Evolutionary conservation across 2,797 vertebrate genomes (phyloP).

Genomic region (Ctenopoma multispine): DNA sequence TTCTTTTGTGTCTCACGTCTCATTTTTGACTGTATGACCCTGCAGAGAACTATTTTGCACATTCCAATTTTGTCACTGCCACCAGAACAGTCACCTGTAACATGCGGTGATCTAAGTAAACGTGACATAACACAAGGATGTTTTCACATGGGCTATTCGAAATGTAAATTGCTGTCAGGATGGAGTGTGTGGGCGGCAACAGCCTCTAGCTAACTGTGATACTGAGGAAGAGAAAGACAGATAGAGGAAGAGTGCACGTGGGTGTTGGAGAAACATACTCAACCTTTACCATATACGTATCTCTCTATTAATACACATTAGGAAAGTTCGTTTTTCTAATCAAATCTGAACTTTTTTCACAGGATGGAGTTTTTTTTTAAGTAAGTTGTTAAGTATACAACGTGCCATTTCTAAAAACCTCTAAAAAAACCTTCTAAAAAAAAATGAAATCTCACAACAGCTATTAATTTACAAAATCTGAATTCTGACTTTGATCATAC

Average conservation of each 20-base stretch:
- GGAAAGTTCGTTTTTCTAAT: constrained; percentile 42
- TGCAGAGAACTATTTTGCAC: constrained; percentile 19
- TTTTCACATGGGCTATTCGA: constrained; percentile 71
- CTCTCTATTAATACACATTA: constrained; percentile 69
- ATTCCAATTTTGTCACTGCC: constrained; percentile 9
- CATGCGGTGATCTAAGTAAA: constrained; percentile 51
- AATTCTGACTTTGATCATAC: background rate
- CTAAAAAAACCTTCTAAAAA: too few species aligned
- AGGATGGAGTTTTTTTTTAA: constrained; percentile 5
- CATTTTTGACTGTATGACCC: constrained; percentile 24
- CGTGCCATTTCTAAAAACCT: constrained; percentile 1
- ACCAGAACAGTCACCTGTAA: constrained; percentile 35
- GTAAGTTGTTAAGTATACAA: background rate
- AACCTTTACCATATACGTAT: constrained; percentile 72
- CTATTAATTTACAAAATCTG: constrained; percentile 3
- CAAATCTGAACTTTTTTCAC: constrained; percentile 21
- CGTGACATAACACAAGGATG: constrained; percentile 63
- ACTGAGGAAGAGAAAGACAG: constrained; percentile 73
- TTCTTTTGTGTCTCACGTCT: constrained; percentile 15
- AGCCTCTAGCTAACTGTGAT: constrained; percentile 82
- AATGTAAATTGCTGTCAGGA: constrained; percentile 84
- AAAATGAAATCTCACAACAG: constrained; percentile 23
- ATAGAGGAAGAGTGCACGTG: constrained; percentile 76
- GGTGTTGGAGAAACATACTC: constrained; percentile 78
- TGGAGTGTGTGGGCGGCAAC: constrained; percentile 80